A percentile compares a stretch with the other conserved stretches of the same genome.
Evolutionary conservation across 2,888 invertebrate species (phyloP).

Genomic region (Drosophila formosana): DNA sequence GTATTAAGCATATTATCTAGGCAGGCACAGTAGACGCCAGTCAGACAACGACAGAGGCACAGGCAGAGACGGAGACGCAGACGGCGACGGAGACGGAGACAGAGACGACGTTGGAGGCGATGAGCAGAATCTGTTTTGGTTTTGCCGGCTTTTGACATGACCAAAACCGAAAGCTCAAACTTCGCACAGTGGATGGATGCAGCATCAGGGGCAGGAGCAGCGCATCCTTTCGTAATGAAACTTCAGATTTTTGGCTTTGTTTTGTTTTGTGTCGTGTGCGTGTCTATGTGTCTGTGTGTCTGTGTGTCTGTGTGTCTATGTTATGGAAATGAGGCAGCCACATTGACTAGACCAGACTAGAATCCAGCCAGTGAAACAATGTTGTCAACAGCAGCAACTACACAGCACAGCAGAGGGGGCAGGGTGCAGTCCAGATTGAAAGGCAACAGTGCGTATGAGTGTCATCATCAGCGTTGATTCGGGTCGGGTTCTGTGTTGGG

Average conservation of each 20-base stretch:
- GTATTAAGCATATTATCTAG: conserved; percentile 80
- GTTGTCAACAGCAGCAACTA: conserved; percentile 74
- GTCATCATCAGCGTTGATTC: conserved; percentile 73
- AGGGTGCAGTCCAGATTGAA: conserved; percentile 41
- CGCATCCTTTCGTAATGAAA: conserved; percentile 71
- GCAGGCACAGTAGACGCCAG: conserved; percentile 62
- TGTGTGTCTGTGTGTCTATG: conserved; percentile 34
- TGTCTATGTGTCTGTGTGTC: conserved; percentile 49
- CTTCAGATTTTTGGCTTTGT: conserved; percentile 76
- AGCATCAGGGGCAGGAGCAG: conserved; percentile 25
- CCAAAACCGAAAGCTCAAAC: conserved; percentile 58
- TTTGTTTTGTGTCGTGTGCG: conserved; percentile 29
- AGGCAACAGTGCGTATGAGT: conserved; percentile 81
- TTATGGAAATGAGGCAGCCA: conserved; percentile 75
- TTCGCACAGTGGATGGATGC: conserved; percentile 13
- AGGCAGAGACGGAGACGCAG: conserved; percentile 4
- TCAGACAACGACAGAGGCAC: conserved; percentile 46
- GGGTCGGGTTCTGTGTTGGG: conserved; percentile 36
- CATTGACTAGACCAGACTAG: conserved; percentile 43
- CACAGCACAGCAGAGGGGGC: conserved; percentile 21
- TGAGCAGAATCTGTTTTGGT: conserved; percentile 64
- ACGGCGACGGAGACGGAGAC: conserved; percentile 1
- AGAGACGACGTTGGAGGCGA: conserved; percentile 32
- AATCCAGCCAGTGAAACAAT: conserved; percentile 64
- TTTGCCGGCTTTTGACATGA: conserved; percentile 71